Evolutionary conservation across 2,888 invertebrate genomes (phyloP), one percentile per base, ranked within the genome.

Genomic region (Marronus borbonicus): DNA sequence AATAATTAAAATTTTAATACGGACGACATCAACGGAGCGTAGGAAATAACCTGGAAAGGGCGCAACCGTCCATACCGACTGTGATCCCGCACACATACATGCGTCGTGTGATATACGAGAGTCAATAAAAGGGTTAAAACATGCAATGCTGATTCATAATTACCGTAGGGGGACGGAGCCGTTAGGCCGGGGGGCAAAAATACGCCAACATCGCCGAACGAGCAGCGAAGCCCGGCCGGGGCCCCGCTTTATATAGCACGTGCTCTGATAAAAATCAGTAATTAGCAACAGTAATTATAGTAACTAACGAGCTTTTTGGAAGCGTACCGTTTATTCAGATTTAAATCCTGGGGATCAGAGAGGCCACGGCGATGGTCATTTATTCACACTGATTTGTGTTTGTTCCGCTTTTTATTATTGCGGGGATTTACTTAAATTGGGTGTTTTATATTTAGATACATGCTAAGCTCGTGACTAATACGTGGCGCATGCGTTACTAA

Each of bases 281-380:
- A 88, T 88, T 88, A 88, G 88, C 88, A 86, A 86, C 87, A 85
- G 88, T 88, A 88, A 88, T 88, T 88, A 88, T 88, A 85, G 86
- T 85, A 87, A 87, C 88, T 88, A 88, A 88, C 88, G 88, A 88
- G 87, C 87, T 86, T 88, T 88, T 87, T 83, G 80, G 80, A 81
- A 79, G 80, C 80, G 80, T 76, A 75, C 78, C 80, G 77, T 79
- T 78, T 80, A 78, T 78, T 78, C 80, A 76, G 79, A 78, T 78
- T 80, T 80, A 80, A 81, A 76, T 55, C 84, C 84, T 83, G 80
- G 82, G 85, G 85, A 86, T 85, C 84, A 84, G 83, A 80, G 81
- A 81, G 82, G 82, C 83, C 83, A 82, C 82, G 83, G 83, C 84
- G 83, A 82, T 84, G 85, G 86, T 86, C 87, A 86, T 86, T 87